phyloP scores from a whole-genome alignment of 1,140 invertebrate genomes.

The Triops longicaudatus region DNA sequence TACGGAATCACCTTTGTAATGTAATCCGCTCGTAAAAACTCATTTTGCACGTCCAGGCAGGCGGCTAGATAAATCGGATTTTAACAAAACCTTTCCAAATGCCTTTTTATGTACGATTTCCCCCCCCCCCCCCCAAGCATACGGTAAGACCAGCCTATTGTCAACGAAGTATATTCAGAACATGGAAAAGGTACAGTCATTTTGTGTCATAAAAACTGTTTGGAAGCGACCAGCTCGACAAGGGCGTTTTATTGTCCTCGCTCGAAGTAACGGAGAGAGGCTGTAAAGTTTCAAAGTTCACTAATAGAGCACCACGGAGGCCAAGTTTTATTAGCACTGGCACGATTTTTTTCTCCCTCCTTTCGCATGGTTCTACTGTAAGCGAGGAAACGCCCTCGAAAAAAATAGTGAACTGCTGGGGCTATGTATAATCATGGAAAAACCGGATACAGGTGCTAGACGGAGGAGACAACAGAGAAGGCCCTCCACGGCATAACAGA shows the following conservation, averaged over 20 bases:
- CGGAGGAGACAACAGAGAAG: not conserved
- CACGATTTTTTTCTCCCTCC: not conserved
- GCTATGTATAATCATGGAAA: not conserved
- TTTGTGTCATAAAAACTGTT: not conserved
- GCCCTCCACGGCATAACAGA: not conserved
- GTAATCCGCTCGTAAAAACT: too few species aligned
- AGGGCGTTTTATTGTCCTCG: not conserved
- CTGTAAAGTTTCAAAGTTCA: not conserved
- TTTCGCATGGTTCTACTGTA: not conserved
- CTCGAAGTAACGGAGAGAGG: not conserved
- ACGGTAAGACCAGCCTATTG: not conserved
- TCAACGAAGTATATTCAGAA: not conserved
- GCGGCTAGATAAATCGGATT: too few species aligned
- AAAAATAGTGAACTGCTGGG: constrained; percentile 1
- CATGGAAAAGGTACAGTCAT: not conserved
- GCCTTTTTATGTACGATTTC: too few species aligned
- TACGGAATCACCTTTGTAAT: too few species aligned
- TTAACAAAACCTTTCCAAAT: too few species aligned
- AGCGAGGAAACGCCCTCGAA: not conserved
- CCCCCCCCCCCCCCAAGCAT: not conserved
- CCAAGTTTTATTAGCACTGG: not conserved
- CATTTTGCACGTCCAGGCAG: too few species aligned
- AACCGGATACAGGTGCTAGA: constrained; percentile 11
- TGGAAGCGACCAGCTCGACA: not conserved
- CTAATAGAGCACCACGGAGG: not conserved